Conservation (phyloP, 1,140 invertebrate genomes). For the Asbolus verrucosus region DNA sequence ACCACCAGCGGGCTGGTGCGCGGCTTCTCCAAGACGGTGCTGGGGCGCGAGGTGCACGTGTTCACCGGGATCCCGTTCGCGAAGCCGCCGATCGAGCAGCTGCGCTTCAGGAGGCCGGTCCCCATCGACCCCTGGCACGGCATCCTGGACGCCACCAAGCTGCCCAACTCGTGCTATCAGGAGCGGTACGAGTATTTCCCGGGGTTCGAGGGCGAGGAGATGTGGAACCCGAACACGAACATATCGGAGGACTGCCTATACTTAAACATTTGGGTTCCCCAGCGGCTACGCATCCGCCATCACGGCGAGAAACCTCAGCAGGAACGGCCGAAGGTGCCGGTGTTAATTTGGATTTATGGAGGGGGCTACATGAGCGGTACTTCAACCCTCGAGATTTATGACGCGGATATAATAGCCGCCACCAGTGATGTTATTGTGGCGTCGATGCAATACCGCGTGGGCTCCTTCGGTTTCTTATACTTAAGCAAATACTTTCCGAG, state of each 20-base stretch:
- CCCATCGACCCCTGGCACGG: slow-evolving; percentile 89
- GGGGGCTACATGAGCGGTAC: slow-evolving; percentile 94
- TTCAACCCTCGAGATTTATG: slow-evolving; percentile 89
- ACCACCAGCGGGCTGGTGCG: slow-evolving; percentile 83
- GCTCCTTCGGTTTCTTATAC: slow-evolving; percentile 92
- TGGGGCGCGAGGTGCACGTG: slow-evolving; percentile 86
- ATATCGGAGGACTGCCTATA: slow-evolving; percentile 95
- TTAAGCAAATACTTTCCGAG: slow-evolving; percentile 77
- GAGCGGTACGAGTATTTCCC: slow-evolving; percentile 90
- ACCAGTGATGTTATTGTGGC: slow-evolving; percentile 87
- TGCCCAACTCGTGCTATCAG: slow-evolving; percentile 88
- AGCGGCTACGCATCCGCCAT: slow-evolving; percentile 78
- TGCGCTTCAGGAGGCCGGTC: slow-evolving; percentile 89
- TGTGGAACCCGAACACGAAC: slow-evolving; percentile 96
- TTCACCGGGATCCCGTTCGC: slow-evolving; percentile 96
- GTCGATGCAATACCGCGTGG: slow-evolving; percentile 90
- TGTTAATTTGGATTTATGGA: slow-evolving; percentile 94
- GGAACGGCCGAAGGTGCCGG: slow-evolving; percentile 75
- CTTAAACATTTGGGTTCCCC: slow-evolving; percentile 92
- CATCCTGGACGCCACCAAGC: slow-evolving; percentile 79
- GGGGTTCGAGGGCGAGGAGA: slow-evolving; percentile 90
- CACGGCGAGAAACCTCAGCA: slow-evolving; percentile 68
- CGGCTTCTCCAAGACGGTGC: slow-evolving; percentile 79
- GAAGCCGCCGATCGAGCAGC: slow-evolving; percentile 87
- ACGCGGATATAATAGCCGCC: slow-evolving; percentile 86